phyloP scores from a whole-genome alignment of 2,113 vertebrate species.

The Sceloporus undulatus region DNA sequence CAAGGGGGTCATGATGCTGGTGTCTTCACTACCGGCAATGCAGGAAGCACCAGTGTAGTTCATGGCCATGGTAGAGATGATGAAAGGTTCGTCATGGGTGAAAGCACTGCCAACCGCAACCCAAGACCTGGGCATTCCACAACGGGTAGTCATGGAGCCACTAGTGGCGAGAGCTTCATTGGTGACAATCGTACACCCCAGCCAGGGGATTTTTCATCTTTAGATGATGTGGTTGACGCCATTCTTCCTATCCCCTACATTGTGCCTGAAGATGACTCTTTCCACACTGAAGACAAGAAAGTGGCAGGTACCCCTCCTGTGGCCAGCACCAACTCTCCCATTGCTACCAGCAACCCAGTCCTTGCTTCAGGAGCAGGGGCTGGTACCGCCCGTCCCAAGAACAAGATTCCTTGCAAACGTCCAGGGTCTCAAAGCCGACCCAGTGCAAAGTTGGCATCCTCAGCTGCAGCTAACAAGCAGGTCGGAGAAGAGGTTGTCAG shows the following conservation, averaged over 20 bases:
- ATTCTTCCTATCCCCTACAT: not conserved
- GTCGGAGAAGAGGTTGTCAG: not conserved
- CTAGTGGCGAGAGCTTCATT: not conserved
- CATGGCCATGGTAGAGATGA: not conserved
- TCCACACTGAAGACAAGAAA: not conserved
- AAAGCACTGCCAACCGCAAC: not conserved
- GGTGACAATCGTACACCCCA: not conserved
- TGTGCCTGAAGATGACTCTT: not conserved
- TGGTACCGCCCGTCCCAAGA: not conserved
- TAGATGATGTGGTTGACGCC: too few relatives aligned
- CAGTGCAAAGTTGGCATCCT: not conserved
- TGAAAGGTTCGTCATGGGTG: not conserved
- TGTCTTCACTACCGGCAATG: not conserved
- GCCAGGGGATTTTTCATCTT: not conserved
- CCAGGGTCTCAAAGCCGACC: not conserved
- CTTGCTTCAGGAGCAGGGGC: not conserved
- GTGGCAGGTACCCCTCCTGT: not conserved
- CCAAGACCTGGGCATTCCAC: not conserved
- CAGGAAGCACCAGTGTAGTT: not conserved
- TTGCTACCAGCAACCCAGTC: not conserved
- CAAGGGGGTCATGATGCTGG: not conserved
- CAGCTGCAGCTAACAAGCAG: not conserved
- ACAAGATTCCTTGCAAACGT: conserved; percentile 7
- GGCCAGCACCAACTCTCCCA: not conserved
- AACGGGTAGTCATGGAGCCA: too few relatives aligned